Percentiles rank a stretch among this genome's conserved stretches.
phyloP scores from a whole-genome alignment of 2,888 invertebrate genomes.

The Diplazon laetatorius region DNA sequence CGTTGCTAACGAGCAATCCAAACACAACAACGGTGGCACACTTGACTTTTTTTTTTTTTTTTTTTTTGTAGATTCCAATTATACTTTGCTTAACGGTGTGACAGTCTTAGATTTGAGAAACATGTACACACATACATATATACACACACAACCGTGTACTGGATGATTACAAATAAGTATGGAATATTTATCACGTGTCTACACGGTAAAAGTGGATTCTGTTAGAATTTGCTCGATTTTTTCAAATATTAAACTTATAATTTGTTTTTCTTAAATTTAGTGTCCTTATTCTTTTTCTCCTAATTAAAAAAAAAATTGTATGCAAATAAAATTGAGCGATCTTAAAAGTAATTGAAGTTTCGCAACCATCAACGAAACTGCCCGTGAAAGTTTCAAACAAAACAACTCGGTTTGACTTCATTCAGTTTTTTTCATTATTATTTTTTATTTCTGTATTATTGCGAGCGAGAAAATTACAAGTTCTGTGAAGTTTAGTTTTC shows the following conservation, averaged over 20 bases:
- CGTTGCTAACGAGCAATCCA: slow-evolving; percentile 73
- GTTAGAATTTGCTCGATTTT: too few species aligned
- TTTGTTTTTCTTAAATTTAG: too few species aligned
- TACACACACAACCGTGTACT: not conserved
- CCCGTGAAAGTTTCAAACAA: not conserved
- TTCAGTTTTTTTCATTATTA: not conserved
- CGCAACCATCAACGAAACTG: not conserved
- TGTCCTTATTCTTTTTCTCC: too few species aligned
- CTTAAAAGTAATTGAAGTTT: slow-evolving; percentile 3
- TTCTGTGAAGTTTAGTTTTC: not conserved
- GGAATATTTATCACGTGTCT: not conserved
- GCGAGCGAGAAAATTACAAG: not conserved
- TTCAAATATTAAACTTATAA: too few species aligned
- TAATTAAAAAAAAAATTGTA: not conserved
- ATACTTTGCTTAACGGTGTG: slow-evolving; percentile 12
- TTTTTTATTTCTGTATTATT: not conserved
- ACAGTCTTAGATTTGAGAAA: too few species aligned
- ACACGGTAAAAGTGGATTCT: too few species aligned
- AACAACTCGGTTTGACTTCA: not conserved
- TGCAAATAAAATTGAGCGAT: not conserved
- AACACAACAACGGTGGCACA: slow-evolving; percentile 64
- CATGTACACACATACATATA: not conserved
- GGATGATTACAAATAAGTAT: slow-evolving; percentile 10
- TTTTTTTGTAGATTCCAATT: not conserved
- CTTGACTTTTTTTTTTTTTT: slow-evolving; percentile 51